Evolutionary conservation across 2,888 invertebrate genomes (phyloP).

Genomic region (Arenicola marina): DNA sequence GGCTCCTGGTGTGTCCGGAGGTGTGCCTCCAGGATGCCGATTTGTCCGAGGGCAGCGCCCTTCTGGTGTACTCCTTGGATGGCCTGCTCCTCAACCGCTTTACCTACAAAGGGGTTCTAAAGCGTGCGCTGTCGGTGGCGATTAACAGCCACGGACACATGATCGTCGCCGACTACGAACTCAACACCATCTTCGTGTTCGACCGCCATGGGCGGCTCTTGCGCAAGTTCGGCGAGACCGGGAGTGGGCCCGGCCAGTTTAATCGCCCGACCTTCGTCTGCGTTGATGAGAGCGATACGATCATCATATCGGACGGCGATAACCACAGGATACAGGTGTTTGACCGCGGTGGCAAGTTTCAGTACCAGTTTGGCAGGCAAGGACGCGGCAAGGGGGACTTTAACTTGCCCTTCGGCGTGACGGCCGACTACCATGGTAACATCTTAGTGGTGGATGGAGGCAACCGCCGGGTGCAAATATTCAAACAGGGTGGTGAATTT

Average conservation of each 20-base stretch:
- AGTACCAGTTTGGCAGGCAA: constrained; percentile 22
- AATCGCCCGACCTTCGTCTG: constrained; percentile 34
- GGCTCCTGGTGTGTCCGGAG: constrained; percentile 32
- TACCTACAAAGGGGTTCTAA: constrained; percentile 13
- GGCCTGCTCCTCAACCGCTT: constrained; percentile 19
- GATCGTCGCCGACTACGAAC: constrained; percentile 31
- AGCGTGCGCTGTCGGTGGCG: constrained; percentile 28
- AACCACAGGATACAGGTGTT: constrained; percentile 33
- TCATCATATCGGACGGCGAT: constrained; percentile 32
- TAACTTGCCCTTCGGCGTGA: constrained; percentile 33
- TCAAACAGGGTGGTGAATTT: constrained; percentile 21
- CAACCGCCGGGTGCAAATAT: constrained; percentile 32
- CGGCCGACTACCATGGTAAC: constrained; percentile 30
- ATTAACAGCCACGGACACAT: constrained; percentile 27
- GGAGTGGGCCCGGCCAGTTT: constrained; percentile 30
- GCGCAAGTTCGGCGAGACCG: constrained; percentile 24
- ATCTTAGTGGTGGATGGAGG: constrained; percentile 35
- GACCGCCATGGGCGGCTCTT: constrained; percentile 25
- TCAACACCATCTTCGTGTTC: constrained; percentile 26
- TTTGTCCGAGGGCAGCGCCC: constrained; percentile 17
- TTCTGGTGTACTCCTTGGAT: constrained; percentile 24
- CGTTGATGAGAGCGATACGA: constrained; percentile 26
- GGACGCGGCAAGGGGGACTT: constrained; percentile 33
- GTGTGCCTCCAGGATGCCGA: constrained; percentile 28
- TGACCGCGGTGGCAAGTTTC: constrained; percentile 26